These are phyloP conservation scores for Pyrrhosoma nymphula DNA, from an alignment of 2,888 invertebrate genomes.

Conservation along the genomic window DNA sequence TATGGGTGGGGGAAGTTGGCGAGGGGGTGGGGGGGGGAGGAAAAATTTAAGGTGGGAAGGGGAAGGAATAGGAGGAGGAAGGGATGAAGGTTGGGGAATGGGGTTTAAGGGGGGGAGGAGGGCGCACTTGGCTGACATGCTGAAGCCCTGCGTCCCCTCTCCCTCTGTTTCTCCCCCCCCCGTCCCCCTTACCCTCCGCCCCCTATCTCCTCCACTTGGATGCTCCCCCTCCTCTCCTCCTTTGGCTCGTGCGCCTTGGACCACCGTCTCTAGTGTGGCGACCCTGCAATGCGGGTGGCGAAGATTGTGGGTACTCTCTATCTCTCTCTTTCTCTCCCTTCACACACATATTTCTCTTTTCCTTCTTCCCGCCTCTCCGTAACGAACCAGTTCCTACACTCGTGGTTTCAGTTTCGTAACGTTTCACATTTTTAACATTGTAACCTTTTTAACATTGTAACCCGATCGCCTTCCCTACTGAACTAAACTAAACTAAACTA, in stretches of 20 bases:
- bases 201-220: not conserved
- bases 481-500: no score
- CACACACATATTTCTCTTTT: no score
- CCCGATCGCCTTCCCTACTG: no score
- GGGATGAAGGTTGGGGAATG: constrained; percentile 74
- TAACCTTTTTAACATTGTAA: no score
- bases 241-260: constrained; percentile 59
- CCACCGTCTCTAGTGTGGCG: constrained; percentile 41
- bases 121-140: constrained; percentile 74
- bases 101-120: constrained; percentile 75
- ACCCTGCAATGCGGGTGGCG: constrained; percentile 51
- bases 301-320: constrained; percentile 1
- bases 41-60: not conserved
- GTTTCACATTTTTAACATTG: no score
- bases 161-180: constrained; percentile 71
- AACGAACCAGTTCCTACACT: no score
- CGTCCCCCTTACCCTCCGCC: not conserved
- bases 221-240: no score
- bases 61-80: constrained; percentile 69
- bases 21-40: not conserved
- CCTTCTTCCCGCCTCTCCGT: no score
- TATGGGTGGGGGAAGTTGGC: not conserved
- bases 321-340: constrained; percentile 70
- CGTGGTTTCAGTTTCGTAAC: not conserved
- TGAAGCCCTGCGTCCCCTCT: constrained; percentile 75